Evolutionary conservation across 2,888 invertebrate species (phyloP), one percentile per base, ranked within the genome.

Genomic region (Marasmarcha lunaedactyla): DNA sequence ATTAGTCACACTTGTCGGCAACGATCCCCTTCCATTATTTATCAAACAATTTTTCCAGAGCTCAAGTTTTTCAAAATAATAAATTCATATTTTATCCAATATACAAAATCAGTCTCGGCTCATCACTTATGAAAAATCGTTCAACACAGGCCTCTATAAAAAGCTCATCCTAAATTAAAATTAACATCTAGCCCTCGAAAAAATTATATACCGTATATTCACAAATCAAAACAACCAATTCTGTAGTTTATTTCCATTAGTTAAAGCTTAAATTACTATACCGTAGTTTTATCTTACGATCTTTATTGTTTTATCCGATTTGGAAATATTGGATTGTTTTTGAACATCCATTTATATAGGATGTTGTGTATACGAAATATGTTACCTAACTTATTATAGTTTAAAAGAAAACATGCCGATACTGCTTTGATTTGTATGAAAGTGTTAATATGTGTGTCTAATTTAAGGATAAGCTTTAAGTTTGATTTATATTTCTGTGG

Each of bases 151-250:
- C 63, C 63, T 72, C 77, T 77, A 78, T 78, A 81, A 81, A 83
- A 83, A 83, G 69, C 73, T 77, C 71, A 77, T 79, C 77, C 64
- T 60, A 76, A 81, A 83, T 83, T 83, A 81, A 83, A 81, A 83
- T 79, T 79, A 78, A 81, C 77, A 76, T 76, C 76, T 79, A 73
- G 68, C 70, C 60, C 68, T 62, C 70, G 58, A 60, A 68, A 61
- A 63, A 62, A 65, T 59, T 70, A 47, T 55, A 62, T 62, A 59
- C 58, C 57, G 56, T 59, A 65, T 65, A 63, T 67, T 54, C 42
- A 33, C 5, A 33, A 5, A 2, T 11, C n/a, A 33, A 14, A 45
- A 49, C 37, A 41, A 39, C 42, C 20, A 5, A 20, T 5, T 7
- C 4, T 5, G 20, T 20, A 20, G 7, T 20, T 20, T 20, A 20